Evolutionary conservation across 2,113 vertebrate species (phyloP).

Genomic region (Antechinus flavipes): DNA sequence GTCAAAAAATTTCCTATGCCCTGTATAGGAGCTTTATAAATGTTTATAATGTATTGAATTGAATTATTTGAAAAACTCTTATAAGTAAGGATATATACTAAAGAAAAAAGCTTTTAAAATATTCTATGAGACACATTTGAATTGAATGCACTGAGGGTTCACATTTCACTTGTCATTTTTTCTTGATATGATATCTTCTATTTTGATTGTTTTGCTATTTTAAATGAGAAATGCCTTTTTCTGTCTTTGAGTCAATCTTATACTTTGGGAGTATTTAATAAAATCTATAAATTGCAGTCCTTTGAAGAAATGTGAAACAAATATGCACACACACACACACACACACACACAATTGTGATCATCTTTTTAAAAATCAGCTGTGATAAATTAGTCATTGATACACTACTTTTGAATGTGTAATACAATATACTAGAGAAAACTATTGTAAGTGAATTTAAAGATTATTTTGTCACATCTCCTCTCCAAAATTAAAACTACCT

Average conservation of each 20-base stretch:
- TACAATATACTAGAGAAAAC: not conserved
- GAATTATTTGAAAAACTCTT: not conserved
- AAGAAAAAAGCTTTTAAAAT: too few species aligned
- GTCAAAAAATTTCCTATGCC: not conserved
- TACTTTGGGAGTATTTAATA: conserved; percentile 39
- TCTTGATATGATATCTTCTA: conserved; percentile 38
- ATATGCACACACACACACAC: not conserved
- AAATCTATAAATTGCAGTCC: conserved; percentile 28
- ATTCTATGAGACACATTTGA: too few species aligned
- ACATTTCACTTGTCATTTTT: not conserved
- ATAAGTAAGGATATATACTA: not conserved
- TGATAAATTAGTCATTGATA: conserved; percentile 44
- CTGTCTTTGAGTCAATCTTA: conserved; percentile 46
- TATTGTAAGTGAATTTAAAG: conserved; percentile 61
- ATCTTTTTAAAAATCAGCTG: not conserved
- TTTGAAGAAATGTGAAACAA: conserved; percentile 32
- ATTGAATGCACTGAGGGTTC: not conserved
- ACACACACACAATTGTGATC: conserved; percentile 27
- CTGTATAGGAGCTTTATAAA: not conserved
- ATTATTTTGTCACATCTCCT: conserved; percentile 51
- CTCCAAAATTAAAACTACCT: conserved; percentile 48
- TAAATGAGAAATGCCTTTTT: conserved; percentile 10
- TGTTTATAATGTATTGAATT: not conserved
- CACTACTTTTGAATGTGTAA: not conserved
- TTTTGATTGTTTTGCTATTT: conserved; percentile 41